These are phyloP conservation scores for Amblyraja radiata DNA, from an alignment of 2,797 vertebrate species.

Conservation along the genomic window DNA sequence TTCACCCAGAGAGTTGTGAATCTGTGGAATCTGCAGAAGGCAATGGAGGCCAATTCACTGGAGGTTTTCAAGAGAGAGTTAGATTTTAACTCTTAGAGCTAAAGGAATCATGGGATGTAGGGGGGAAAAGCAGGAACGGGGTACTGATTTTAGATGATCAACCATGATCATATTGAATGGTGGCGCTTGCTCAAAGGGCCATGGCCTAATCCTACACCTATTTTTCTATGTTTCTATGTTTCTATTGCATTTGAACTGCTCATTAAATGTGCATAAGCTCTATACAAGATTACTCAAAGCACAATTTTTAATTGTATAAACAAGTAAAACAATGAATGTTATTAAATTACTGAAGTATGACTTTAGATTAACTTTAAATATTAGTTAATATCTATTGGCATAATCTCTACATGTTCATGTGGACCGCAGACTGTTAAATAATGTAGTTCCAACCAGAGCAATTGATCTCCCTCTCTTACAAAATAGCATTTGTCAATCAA, in stretches of 20 bases:
- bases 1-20: no score
- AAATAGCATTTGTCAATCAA: slow-evolving; percentile 10
- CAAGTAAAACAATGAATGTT: not conserved
- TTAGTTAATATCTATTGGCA: not conserved
- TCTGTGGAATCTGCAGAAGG: no score
- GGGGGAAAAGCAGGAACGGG: no score
- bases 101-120: no score
- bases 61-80: no score
- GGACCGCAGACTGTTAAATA: not conserved
- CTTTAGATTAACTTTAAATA: not conserved
- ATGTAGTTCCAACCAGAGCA: not conserved
- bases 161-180: no score
- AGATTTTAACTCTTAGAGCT: no score
- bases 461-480: not conserved
- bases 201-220: no score
- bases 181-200: no score
- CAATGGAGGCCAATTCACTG: no score
- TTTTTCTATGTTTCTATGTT: not conserved
- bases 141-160: no score
- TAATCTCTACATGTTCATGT: not conserved
- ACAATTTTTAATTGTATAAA: not conserved
- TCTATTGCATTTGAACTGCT: slow-evolving; percentile 1
- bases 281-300: not conserved
- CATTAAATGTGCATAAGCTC: not conserved
- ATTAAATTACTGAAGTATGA: slow-evolving; percentile 28